Evolutionary conservation across 2,113 vertebrate species (phyloP).

Genomic region (Osmerus mordax): DNA sequence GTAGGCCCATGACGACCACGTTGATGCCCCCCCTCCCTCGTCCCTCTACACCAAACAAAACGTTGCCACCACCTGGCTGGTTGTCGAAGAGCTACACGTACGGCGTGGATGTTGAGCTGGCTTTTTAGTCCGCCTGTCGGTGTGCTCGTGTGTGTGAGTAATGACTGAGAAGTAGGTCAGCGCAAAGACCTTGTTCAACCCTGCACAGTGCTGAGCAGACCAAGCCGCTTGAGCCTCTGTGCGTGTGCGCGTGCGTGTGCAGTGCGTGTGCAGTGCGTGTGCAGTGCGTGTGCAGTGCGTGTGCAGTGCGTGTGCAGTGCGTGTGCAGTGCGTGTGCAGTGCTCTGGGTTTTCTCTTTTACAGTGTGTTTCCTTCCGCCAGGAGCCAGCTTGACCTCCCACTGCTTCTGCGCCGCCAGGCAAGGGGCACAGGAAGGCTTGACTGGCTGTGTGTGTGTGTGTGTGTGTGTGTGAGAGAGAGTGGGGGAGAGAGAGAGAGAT

Average conservation of each 20-base stretch:
- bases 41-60: too few relatives aligned
- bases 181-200: constrained; percentile 50
- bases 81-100: background rate
- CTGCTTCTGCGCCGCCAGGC: constrained; percentile 34
- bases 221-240: constrained; percentile 14
- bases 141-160: constrained; percentile 29
- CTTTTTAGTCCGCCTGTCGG: constrained; percentile 3
- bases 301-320: too few relatives aligned
- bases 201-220: constrained; percentile 24
- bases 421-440: constrained; percentile 24
- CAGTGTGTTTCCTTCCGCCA: constrained; percentile 53
- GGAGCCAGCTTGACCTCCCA: constrained; percentile 56
- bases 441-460: constrained; percentile 13
- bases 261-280: too few relatives aligned
- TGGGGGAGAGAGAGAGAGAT: background rate
- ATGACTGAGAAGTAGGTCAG: constrained; percentile 69
- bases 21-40: too few relatives aligned
- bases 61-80: background rate
- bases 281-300: background rate
- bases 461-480: background rate
- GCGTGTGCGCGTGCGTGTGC: background rate
- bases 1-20: background rate
- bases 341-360: constrained; percentile 24
- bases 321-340: background rate
- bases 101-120: background rate